Conservation (phyloP, 1,140 invertebrate species). For the Heliconius hermathena region DNA sequence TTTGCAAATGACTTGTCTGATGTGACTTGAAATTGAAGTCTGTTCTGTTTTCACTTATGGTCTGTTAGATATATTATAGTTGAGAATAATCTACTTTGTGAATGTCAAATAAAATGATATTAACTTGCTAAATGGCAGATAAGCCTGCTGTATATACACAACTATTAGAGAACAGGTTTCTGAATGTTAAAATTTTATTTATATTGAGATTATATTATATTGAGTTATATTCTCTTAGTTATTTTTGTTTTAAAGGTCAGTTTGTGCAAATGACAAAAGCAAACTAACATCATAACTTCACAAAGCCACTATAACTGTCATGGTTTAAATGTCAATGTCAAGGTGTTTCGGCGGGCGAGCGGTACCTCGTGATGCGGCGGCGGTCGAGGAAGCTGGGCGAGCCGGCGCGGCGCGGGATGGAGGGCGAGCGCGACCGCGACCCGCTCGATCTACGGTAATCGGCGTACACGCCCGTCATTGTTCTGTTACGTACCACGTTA, state of each 20-base stretch:
- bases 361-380: constrained; percentile 93
- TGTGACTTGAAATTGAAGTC: too few relatives aligned
- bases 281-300: too few relatives aligned
- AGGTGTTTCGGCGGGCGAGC: background rate
- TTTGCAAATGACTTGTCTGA: background rate
- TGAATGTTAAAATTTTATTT: too few relatives aligned
- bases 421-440: constrained; percentile 88
- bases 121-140: too few relatives aligned
- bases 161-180: too few relatives aligned
- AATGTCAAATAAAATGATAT: background rate
- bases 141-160: too few relatives aligned
- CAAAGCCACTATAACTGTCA: background rate
- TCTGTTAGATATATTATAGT: background rate
- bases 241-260: too few relatives aligned
- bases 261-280: too few relatives aligned
- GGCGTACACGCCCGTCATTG: constrained; percentile 78
- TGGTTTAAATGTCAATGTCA: background rate
- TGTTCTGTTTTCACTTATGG: too few relatives aligned
- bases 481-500: constrained; percentile 55
- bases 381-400: constrained; percentile 95
- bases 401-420: constrained; percentile 92
- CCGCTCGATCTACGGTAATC: constrained; percentile 74
- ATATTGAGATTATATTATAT: too few relatives aligned
- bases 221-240: too few relatives aligned
- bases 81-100: background rate